Evolutionary conservation across 2,888 invertebrate species (phyloP), one percentile per base, ranked within the genome.

Genomic region (Eustalomyia histrio): DNA sequence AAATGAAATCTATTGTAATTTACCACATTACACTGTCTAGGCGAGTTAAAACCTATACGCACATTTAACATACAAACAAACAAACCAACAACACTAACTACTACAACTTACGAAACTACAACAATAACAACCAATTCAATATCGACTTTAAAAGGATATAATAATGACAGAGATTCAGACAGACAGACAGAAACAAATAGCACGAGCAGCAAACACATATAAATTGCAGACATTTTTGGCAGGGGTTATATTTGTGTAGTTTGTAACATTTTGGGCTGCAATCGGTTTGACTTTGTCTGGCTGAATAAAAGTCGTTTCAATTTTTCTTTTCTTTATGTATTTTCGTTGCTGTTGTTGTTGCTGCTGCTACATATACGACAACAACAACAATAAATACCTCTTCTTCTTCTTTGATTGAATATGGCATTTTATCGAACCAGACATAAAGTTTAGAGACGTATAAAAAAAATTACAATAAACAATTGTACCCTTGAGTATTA

Each of bases 271-370:
- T 55, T 50, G 74, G 80, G 81, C 74, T 81, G 81, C 78, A 81
- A 78, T 81, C 71, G 69, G 71, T 81, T 78, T 81, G 81, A 81
- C 78, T 81, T 81, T 81, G 81, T 81, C 81, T 81, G 81, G 78
- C 61, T 71, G 65, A 17, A 47, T 63, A 50, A 74, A 74, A 79
- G 69, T 79, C 79, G 75, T 75, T 69, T 76, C 52, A 55, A 74
- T 61, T 71, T 71, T 78, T 57, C 52, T 14, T 29, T 67, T 55
- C 72, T 64, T 24, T 33, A 43, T 33, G 7, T 68, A 5, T 24
- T 35, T 52, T 52, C 50, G 12, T 2, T 39, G 29, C 7, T 29
- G 29, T 29, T 55, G 12, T 2, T 39, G 29, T 29, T 6, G 29
- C 7, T 29, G 29, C 7, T 29, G 29, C 7, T 6, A 7, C 29